These are phyloP conservation scores for Aurelia sp. DNA, from an alignment of 30 jellyfish, hydroid and myxozoan genomes.

Conservation along the genomic window DNA sequence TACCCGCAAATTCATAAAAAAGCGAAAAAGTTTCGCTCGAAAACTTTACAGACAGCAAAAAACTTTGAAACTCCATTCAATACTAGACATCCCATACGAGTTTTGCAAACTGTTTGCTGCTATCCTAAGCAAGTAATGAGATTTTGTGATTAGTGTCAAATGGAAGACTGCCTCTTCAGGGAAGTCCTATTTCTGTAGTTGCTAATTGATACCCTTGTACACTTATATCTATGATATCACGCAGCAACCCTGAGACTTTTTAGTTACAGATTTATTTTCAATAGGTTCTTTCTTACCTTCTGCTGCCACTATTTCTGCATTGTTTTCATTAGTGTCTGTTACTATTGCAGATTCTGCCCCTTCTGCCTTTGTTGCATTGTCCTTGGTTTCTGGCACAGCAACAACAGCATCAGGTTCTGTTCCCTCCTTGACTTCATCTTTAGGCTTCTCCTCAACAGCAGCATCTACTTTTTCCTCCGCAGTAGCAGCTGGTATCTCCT, in stretches of 20 bases:
- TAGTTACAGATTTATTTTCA: constrained; percentile 1
- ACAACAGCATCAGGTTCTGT: neutral
- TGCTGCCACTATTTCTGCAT: neutral
- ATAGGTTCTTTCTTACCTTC: constrained; percentile 40
- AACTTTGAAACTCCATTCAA: too few relatives aligned
- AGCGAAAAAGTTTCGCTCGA: too few relatives aligned
- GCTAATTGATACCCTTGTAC: too few relatives aligned
- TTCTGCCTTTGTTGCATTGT: constrained; percentile 1
- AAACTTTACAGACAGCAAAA: too few relatives aligned
- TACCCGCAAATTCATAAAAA: too few relatives aligned
- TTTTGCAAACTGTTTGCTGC: too few relatives aligned
- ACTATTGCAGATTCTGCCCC: constrained; percentile 21
- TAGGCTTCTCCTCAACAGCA: neutral
- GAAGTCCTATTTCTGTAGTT: too few relatives aligned
- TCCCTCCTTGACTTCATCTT: neutral
- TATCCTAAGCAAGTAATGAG: too few relatives aligned
- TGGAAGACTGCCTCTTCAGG: too few relatives aligned
- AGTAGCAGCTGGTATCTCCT: too few relatives aligned
- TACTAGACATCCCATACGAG: too few relatives aligned
- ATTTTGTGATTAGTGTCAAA: too few relatives aligned
- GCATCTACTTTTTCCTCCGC: constrained; percentile 4
- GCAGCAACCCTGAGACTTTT: constrained; percentile 55
- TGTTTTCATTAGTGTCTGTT: constrained; percentile 4
- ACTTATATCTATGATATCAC: constrained; percentile 15
- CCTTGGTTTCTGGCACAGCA: neutral